phyloP scores from a whole-genome alignment of 1,140 invertebrate species.

The Chironomus striatipennis region DNA sequence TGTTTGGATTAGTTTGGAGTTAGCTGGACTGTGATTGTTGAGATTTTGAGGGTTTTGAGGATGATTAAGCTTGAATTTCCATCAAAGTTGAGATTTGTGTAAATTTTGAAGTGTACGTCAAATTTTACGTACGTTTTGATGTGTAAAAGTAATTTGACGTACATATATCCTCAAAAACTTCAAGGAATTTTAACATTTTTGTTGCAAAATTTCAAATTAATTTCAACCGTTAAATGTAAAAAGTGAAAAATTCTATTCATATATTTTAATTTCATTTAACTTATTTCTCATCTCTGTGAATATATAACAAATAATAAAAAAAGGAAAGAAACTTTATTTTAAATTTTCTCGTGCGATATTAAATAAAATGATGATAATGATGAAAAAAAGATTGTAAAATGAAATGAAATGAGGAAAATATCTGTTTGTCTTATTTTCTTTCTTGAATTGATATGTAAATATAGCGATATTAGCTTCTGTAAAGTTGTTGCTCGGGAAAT shows the following conservation, averaged over 20 bases:
- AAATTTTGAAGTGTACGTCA: too few relatives aligned
- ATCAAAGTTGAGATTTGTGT: too few relatives aligned
- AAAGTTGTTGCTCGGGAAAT: conserved; percentile 12
- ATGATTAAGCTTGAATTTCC: too few relatives aligned
- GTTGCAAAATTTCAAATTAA: background rate
- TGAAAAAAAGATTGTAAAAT: background rate
- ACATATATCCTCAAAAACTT: too few relatives aligned
- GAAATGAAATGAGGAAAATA: background rate
- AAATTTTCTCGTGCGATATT: conserved; percentile 11
- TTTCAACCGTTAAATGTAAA: background rate
- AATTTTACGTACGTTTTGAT: too few relatives aligned
- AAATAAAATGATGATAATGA: background rate
- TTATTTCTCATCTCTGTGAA: background rate
- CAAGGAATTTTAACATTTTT: background rate
- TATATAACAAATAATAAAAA: background rate
- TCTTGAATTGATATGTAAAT: background rate
- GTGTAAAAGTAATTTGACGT: too few relatives aligned
- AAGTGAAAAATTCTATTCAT: conserved; percentile 1
- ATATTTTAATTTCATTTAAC: background rate
- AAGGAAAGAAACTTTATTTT: background rate
- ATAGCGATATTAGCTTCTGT: conserved; percentile 1
- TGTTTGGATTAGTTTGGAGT: too few relatives aligned
- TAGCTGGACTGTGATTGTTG: too few relatives aligned
- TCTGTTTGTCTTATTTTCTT: too few relatives aligned
- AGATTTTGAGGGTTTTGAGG: too few relatives aligned